A percentile compares a stretch with the other conserved stretches of the same genome.
Evolutionary conservation across 2,113 vertebrate genomes (phyloP).

Genomic region (Dasyprocta punctata): DNA sequence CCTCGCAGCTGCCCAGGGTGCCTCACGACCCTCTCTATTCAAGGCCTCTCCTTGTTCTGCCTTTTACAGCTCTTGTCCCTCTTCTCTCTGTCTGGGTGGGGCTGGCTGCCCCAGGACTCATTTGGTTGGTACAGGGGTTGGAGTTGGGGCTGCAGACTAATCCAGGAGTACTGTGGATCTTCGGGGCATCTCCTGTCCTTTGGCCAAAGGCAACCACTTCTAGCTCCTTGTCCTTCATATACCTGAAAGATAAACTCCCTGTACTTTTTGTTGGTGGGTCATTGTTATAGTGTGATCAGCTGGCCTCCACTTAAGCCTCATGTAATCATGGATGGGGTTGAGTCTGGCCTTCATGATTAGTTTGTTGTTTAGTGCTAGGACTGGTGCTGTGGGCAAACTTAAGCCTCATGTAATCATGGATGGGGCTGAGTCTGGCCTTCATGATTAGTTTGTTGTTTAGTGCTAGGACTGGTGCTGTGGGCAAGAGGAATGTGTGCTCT

Average conservation of each 20-base stretch:
- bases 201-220: not conserved
- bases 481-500: no score
- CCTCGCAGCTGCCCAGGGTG: not conserved
- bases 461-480: no score
- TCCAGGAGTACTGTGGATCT: not conserved
- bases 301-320: no score
- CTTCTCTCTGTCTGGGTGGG: not conserved
- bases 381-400: no score
- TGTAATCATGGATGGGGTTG: no score
- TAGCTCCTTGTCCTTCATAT: not conserved
- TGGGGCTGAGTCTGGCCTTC: no score
- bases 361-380: no score
- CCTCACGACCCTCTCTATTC: not conserved
- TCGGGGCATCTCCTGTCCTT: not conserved
- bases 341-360: no score
- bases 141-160: not conserved
- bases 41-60: not conserved
- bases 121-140: not conserved
- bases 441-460: no score
- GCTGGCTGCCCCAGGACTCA: not conserved
- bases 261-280: not conserved
- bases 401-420: no score
- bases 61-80: not conserved
- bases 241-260: not conserved
- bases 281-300: no score